phyloP scores from a whole-genome alignment of 2,888 invertebrate species.

The Petrolisthes manimaculis region DNA sequence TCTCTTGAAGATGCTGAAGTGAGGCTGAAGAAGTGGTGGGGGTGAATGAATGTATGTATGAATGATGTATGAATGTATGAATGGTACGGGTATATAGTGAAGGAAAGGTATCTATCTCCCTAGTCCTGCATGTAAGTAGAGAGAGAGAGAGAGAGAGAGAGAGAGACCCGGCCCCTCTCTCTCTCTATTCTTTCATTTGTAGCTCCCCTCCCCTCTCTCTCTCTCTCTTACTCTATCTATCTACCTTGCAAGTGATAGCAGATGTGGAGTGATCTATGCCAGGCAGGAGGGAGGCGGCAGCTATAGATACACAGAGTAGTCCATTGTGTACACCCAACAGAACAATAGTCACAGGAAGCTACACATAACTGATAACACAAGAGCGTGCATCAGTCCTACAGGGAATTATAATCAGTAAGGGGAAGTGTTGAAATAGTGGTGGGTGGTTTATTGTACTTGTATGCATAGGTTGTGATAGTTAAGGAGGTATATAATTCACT shows the following conservation, averaged over 20 bases:
- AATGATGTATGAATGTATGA: not conserved
- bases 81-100: not conserved
- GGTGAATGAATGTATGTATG: not conserved
- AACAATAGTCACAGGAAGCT: not conserved
- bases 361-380: too few relatives aligned
- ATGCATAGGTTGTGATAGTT: too few relatives aligned
- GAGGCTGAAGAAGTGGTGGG: not conserved
- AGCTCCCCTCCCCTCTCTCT: not conserved
- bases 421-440: too few relatives aligned
- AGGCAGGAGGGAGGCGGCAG: not conserved
- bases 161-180: not conserved
- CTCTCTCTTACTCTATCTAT: constrained; percentile 2
- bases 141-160: not conserved
- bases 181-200: not conserved
- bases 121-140: not conserved
- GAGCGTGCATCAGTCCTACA: too few relatives aligned
- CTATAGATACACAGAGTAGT: not conserved
- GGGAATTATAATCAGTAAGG: too few relatives aligned
- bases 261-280: not conserved
- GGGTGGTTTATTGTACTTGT: too few relatives aligned
- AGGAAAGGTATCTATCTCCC: not conserved
- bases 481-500: too few relatives aligned
- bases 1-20: not conserved
- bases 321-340: not conserved
- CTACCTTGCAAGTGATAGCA: not conserved